Percentiles rank a stretch among this genome's conserved stretches.
Conservation (phyloP, 2,113 vertebrate species). For the Clarias macrocephalus region DNA sequence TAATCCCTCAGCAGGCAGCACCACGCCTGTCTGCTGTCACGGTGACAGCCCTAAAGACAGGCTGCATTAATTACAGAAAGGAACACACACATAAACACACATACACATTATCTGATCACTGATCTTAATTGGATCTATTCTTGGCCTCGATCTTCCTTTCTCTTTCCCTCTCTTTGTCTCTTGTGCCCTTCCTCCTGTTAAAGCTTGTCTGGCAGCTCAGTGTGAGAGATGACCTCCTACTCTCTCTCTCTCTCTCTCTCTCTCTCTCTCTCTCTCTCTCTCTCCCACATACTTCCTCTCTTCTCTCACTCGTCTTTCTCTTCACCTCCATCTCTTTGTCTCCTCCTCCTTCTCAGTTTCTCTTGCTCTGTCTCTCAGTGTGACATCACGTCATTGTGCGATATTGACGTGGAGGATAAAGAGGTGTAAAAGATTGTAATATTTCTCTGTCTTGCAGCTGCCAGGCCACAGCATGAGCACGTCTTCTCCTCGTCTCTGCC, state of each 20-base stretch:
- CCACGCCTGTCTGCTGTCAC: constrained; percentile 34
- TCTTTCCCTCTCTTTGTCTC: no score
- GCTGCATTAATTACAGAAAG: constrained; percentile 51
- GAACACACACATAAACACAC: constrained; percentile 11
- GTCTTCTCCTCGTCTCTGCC: background rate
- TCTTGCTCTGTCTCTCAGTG: constrained; percentile 45
- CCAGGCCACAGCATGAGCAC: constrained; percentile 50
- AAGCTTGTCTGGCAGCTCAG: constrained; percentile 14
- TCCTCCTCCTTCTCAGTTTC: constrained; percentile 39
- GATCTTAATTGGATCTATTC: constrained; percentile 70
- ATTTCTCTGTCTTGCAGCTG: constrained; percentile 38
- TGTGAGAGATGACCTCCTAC: constrained; percentile 4
- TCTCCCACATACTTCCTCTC: background rate
- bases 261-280: constrained; percentile 9
- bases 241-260: background rate
- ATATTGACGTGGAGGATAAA: background rate
- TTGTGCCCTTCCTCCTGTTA: background rate
- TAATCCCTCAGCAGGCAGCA: constrained; percentile 42
- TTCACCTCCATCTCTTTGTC: constrained; percentile 32
- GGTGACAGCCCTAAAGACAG: constrained; percentile 42
- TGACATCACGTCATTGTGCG: constrained; percentile 48
- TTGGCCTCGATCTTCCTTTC: constrained; percentile 55
- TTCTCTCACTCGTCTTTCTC: background rate
- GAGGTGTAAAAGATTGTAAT: constrained; percentile 26
- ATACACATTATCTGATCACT: constrained; percentile 59